A percentile compares a stretch with the other conserved stretches of the same genome.
Evolutionary conservation across 1,140 invertebrate genomes (phyloP).

Genomic region (Trypoxylus dichotomus): DNA sequence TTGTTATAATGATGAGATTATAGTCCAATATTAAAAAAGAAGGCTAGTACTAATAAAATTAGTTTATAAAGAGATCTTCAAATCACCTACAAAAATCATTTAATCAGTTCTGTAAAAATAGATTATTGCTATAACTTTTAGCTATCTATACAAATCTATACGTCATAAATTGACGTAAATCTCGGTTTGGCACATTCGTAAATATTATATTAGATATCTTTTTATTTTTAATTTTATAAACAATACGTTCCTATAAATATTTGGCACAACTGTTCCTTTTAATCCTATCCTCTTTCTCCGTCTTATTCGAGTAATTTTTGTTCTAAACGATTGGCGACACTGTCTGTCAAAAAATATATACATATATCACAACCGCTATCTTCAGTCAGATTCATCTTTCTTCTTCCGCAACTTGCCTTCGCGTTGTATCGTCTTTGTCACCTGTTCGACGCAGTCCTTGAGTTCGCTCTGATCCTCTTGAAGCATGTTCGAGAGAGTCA

Average conservation of each 20-base stretch:
- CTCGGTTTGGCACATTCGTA: conserved; percentile 13
- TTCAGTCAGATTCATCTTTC: conserved; percentile 66
- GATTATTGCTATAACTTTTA: conserved; percentile 4
- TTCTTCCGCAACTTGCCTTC: conserved; percentile 87
- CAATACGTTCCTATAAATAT: background rate
- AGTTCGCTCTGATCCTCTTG: conserved; percentile 60
- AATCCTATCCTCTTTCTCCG: background rate
- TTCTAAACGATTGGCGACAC: background rate
- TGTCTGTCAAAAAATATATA: background rate
- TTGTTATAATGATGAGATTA: background rate
- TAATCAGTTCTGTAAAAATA: conserved; percentile 18
- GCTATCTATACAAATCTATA: background rate
- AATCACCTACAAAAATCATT: background rate
- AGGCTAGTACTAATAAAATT: background rate
- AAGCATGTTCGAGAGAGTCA: conserved; percentile 70
- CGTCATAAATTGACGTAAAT: background rate
- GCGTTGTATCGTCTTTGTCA: conserved; percentile 86
- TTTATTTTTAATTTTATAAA: background rate
- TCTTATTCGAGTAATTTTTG: no score
- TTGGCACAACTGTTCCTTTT: conserved; percentile 7
- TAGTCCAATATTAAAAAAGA: background rate
- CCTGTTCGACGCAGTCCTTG: conserved; percentile 78
- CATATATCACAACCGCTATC: conserved; percentile 10
- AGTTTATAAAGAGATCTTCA: background rate
- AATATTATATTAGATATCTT: background rate